phyloP scores from a whole-genome alignment of 53 echinoderm and acorn worm species.

The Echinometra lucunter region DNA sequence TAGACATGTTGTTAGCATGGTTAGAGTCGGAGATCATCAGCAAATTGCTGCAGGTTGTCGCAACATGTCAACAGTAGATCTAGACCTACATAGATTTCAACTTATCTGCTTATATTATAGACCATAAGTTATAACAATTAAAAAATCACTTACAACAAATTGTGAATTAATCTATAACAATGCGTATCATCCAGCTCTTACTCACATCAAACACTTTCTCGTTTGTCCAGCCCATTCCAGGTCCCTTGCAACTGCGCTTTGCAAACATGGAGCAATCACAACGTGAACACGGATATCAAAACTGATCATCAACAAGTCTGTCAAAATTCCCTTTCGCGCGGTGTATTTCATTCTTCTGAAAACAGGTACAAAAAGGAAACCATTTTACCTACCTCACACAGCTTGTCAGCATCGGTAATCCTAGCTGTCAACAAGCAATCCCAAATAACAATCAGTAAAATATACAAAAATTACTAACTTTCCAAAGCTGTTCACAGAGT shows the following conservation, averaged over 20 bases:
- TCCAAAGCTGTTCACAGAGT: conserved; percentile 9
- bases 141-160: too few relatives aligned
- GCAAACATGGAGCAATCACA: not conserved
- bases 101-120: too few relatives aligned
- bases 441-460: conserved; percentile 11
- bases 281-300: not conserved
- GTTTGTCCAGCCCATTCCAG: not conserved
- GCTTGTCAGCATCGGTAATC: conserved; percentile 10
- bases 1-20: too few relatives aligned
- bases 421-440: conserved; percentile 19
- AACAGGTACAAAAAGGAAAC: not conserved
- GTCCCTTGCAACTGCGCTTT: not conserved
- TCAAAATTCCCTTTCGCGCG: not conserved
- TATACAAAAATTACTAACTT: conserved; percentile 10
- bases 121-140: too few relatives aligned
- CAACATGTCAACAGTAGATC: too few relatives aligned
- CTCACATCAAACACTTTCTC: not conserved
- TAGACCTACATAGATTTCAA: too few relatives aligned
- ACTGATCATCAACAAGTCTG: not conserved
- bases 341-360: not conserved
- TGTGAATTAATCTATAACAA: too few relatives aligned
- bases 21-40: too few relatives aligned
- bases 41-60: too few relatives aligned
- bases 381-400: not conserved
- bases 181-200: too few relatives aligned